Evolutionary conservation across 2,888 invertebrate genomes (phyloP).

Genomic region (Eupsilia transversa): DNA sequence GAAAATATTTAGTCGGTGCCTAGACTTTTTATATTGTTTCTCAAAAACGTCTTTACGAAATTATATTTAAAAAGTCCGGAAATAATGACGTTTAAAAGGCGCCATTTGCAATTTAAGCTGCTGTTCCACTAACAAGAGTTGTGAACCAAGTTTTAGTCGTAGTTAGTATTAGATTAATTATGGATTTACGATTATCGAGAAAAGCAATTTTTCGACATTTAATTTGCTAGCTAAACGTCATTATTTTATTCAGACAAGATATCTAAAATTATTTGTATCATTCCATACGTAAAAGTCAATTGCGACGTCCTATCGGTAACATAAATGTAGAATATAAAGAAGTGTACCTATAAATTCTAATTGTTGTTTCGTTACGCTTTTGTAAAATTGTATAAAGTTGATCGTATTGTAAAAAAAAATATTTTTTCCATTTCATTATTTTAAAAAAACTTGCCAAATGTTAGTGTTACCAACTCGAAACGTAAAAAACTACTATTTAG

Average conservation of each 20-base stretch:
- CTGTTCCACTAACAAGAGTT: conserved; percentile 55
- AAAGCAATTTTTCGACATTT: conserved; percentile 24
- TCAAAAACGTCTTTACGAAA: conserved; percentile 18
- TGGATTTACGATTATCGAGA: conserved; percentile 17
- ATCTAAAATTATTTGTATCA: conserved; percentile 29
- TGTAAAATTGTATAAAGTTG: conserved; percentile 64
- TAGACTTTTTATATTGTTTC: conserved; percentile 28
- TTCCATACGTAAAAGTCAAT: conserved; percentile 69
- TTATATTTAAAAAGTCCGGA: conserved; percentile 2
- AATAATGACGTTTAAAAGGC: conserved; percentile 47
- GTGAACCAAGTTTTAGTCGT: conserved; percentile 53
- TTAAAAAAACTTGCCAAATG: conserved; percentile 65
- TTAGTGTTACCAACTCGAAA: conserved; percentile 64
- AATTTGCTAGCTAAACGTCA: conserved; percentile 40
- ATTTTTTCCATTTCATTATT: conserved; percentile 56
- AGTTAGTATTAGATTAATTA: conserved; percentile 31
- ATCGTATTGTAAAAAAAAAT: conserved; percentile 59
- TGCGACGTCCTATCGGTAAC: conserved; percentile 60
- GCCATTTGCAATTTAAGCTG: conserved; percentile 39
- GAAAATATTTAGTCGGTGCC: conserved; percentile 26
- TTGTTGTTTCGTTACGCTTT: conserved; percentile 60
- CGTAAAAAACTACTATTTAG: conserved; percentile 55
- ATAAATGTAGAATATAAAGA: conserved; percentile 32
- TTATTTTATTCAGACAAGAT: conserved; percentile 44
- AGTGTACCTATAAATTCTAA: conserved; percentile 49